Percentiles rank a stretch among this genome's conserved stretches.
Evolutionary conservation across 2,113 vertebrate genomes (phyloP).

Genomic region (Gymnocephalus cernua): DNA sequence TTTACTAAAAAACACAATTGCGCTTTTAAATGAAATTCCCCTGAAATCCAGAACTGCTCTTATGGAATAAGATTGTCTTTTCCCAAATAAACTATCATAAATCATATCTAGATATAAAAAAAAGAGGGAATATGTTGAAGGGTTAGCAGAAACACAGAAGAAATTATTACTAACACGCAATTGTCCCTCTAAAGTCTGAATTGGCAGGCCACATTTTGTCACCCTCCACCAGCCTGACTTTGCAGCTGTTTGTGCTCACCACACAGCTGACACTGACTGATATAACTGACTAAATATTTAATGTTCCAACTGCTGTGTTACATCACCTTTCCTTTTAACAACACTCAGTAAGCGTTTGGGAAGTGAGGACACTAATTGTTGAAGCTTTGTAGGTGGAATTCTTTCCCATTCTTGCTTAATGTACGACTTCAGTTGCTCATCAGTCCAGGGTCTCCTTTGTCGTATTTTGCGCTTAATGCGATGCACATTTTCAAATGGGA

Average conservation of each 20-base stretch:
- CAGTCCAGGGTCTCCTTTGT: too few species aligned
- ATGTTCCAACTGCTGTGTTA: too few species aligned
- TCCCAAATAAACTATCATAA: background rate
- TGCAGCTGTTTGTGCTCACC: constrained; percentile 9
- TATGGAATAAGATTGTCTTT: background rate
- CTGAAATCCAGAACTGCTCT: background rate
- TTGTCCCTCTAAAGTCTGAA: background rate
- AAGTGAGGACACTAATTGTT: too few species aligned
- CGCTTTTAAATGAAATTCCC: background rate
- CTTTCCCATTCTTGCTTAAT: too few species aligned
- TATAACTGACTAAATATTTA: too few species aligned
- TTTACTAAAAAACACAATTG: background rate
- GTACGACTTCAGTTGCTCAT: too few species aligned
- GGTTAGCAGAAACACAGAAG: background rate
- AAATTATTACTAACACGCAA: background rate
- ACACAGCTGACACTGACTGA: constrained; percentile 17
- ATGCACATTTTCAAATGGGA: too few species aligned
- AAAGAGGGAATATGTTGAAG: too few species aligned
- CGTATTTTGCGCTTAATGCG: too few species aligned
- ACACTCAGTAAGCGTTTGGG: too few species aligned
- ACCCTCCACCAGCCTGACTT: constrained; percentile 1
- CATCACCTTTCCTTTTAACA: too few species aligned
- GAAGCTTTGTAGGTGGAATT: too few species aligned
- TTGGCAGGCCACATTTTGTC: background rate
- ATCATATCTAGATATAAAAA: background rate